These are phyloP conservation scores for Caenorhabditis brenneri DNA, from an alignment of 1,140 invertebrate species.

Conservation along the genomic window DNA sequence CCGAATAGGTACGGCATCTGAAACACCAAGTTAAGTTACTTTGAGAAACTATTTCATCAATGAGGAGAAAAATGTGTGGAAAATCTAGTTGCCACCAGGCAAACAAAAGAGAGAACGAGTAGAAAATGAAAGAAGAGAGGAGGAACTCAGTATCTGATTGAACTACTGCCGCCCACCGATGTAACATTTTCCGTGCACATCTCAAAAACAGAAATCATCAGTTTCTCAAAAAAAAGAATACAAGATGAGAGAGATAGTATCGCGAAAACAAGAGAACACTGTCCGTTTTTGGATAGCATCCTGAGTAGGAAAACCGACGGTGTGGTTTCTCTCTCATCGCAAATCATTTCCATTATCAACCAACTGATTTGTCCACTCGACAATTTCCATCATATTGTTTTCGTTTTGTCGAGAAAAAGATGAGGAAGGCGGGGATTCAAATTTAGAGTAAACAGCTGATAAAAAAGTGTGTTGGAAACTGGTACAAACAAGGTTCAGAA, in stretches of 20 bases:
- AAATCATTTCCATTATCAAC: slow-evolving; percentile 26
- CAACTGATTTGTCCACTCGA: background rate
- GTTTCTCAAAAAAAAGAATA: background rate
- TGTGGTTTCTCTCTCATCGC: background rate
- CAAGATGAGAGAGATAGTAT: background rate
- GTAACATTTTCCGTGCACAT: background rate
- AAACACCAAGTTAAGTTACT: background rate
- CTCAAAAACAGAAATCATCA: background rate
- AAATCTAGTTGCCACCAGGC: background rate
- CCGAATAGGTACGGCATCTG: slow-evolving; percentile 46
- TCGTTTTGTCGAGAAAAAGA: background rate
- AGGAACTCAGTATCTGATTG: background rate
- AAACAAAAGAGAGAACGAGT: background rate
- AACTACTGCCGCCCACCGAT: background rate
- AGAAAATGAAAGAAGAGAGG: background rate
- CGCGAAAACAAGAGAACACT: background rate
- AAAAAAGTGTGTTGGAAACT: background rate
- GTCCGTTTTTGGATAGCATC: background rate
- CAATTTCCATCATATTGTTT: slow-evolving; percentile 3
- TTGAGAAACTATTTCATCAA: background rate
- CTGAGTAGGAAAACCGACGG: background rate
- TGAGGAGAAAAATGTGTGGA: background rate
- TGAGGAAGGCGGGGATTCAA: background rate
- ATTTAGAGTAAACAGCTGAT: background rate
- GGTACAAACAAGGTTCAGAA: background rate